These are phyloP conservation scores for Vireo griseus DNA, from an alignment of 2,797 vertebrate genomes.

Conservation along the genomic window DNA sequence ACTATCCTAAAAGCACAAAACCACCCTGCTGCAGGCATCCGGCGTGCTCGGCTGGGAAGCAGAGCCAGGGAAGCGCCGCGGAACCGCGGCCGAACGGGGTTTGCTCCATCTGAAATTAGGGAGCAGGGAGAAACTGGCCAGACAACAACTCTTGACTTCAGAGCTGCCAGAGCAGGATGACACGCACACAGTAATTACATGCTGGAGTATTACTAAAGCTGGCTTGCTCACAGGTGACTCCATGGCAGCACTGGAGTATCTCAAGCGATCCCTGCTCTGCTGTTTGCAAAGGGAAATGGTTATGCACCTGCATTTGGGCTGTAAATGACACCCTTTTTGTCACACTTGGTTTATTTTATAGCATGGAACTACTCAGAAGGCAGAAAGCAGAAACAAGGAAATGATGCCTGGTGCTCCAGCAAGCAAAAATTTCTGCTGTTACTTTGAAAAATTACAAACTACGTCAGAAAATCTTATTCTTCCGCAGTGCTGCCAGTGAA, in stretches of 20 bases:
- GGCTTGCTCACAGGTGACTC: neutral
- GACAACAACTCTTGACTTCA: constrained; percentile 61
- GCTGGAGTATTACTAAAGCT: neutral
- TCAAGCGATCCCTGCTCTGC: neutral
- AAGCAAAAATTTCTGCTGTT: neutral
- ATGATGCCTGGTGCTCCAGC: neutral
- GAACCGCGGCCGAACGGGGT: neutral
- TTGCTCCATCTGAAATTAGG: constrained; percentile 60
- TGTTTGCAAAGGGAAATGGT: constrained; percentile 7
- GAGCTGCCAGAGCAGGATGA: constrained; percentile 34
- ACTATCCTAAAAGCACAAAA: neutral
- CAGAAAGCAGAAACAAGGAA: neutral
- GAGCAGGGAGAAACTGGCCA: constrained; percentile 71
- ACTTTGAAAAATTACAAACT: neutral
- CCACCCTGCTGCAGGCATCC: neutral
- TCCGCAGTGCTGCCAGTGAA: neutral
- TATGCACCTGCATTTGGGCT: neutral
- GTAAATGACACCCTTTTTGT: neutral
- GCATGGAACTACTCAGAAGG: neutral
- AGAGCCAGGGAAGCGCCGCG: neutral
- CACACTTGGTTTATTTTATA: neutral
- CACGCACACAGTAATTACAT: constrained; percentile 53
- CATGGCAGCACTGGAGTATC: neutral
- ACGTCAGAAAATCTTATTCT: neutral
- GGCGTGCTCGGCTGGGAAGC: neutral